These are phyloP conservation scores for Cephus pulcher DNA, from an alignment of 2,888 invertebrate species.

Conservation along the genomic window DNA sequence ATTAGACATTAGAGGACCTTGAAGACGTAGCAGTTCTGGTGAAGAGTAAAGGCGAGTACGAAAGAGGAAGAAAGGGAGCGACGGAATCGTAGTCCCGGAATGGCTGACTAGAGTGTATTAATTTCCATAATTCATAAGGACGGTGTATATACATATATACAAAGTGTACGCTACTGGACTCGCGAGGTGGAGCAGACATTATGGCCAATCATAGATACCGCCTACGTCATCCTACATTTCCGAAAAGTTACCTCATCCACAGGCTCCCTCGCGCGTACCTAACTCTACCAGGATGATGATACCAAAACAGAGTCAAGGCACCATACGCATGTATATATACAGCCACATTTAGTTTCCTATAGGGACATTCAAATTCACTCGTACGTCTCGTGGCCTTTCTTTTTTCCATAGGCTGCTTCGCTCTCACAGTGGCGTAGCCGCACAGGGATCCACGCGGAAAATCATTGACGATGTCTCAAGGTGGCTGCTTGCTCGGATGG, in stretches of 20 bases:
- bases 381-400: not conserved
- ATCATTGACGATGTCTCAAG: not conserved
- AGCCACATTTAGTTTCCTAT: not conserved
- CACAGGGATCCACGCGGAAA: not conserved
- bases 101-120: slow-evolving; percentile 35
- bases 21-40: not conserved
- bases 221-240: slow-evolving; percentile 16
- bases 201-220: slow-evolving; percentile 21
- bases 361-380: not conserved
- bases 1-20: not conserved
- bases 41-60: not conserved
- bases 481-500: not conserved
- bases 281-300: not conserved
- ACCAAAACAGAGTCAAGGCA: not conserved
- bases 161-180: slow-evolving; percentile 20
- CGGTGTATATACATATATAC: slow-evolving; percentile 14
- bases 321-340: not conserved
- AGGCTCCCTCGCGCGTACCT: not conserved
- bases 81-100: slow-evolving; percentile 17
- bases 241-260: slow-evolving; percentile 12
- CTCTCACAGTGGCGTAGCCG: not conserved
- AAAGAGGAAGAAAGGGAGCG: slow-evolving; percentile 8
- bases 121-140: slow-evolving; percentile 44
- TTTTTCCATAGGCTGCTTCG: not conserved
- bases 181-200: slow-evolving; percentile 5